phyloP scores from a whole-genome alignment of 2,797 vertebrate species.

The Ciconia nigra region DNA sequence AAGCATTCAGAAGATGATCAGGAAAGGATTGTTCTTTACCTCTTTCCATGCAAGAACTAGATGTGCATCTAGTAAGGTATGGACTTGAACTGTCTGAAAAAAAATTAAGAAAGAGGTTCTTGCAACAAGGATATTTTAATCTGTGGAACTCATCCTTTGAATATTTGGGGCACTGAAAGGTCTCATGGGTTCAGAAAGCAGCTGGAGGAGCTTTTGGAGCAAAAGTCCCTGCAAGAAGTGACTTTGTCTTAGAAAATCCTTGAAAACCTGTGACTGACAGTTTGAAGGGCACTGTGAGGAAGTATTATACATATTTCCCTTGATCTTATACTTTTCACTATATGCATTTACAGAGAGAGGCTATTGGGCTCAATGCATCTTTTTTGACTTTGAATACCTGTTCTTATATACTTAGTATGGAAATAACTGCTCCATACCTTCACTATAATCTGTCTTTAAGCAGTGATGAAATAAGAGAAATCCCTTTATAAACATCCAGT shows the following conservation, averaged over 20 bases:
- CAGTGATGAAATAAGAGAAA: not conserved
- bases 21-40: not conserved
- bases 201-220: not conserved
- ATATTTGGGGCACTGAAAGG: not conserved
- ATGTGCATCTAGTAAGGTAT: not conserved
- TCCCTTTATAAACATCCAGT: not conserved
- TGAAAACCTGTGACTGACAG: not conserved
- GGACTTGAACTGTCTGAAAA: not conserved
- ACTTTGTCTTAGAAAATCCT: not conserved
- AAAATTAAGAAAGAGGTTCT: accelerated
- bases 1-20: not conserved
- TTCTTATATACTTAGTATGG: not conserved
- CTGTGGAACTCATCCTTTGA: not conserved
- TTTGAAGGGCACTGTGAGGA: not conserved
- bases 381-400: not conserved
- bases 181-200: not conserved
- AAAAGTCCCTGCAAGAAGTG: not conserved
- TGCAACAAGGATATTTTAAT: not conserved
- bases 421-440: not conserved
- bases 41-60: not conserved
- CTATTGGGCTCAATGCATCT: not conserved
- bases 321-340: not conserved
- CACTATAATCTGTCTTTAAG: not conserved
- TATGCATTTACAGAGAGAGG: not conserved
- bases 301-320: not conserved